Evolutionary conservation across 1,140 invertebrate species (phyloP), one percentile per base, ranked within the genome.

Genomic region (Atopsyche davidsoni): DNA sequence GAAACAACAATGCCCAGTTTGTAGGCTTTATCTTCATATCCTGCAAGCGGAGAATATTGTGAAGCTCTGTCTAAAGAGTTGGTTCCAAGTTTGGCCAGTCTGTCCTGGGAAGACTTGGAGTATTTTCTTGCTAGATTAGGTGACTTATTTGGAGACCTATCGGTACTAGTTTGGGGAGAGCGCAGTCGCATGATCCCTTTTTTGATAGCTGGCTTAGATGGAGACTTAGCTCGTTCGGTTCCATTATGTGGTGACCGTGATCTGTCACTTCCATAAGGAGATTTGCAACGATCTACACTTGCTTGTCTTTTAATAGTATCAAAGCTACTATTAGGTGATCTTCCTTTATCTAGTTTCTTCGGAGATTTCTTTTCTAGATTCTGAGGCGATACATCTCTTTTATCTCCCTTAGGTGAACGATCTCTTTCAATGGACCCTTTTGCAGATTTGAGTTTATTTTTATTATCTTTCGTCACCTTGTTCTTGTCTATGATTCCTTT

Each of bases 1-100:
- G 72, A 74, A 3, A 74, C 70, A 0, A 74, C 69, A 21, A 74
- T 74, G 1, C 72, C 72, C 67, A 74, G 70, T 61, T 69, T 71
- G 40, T 72, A 70, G 14, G 72, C 72, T 53, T 72, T 73, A 39
- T 74, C 70, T 58, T 74, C 72, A 11, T 62, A 71, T 50, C 70
- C 69, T 7, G 72, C 69, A 35, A 74, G 57, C 47, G 72, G 69
- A 2, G 72, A 74, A 53, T 71, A 74, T 47, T 74, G 72, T 0
- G 69, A 65, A 56, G 68, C 69, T 51, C 72, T 61, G 46, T 74
- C 72, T 3, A 74, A 57, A 3, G 72, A 74, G 49, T 74, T 74
- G 0, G 72, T 74, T 11, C 72, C 72, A 14, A 74, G 63, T 45
- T 65, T 63, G 2, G 70, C 70, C 32, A 74, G 57, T 54, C 70